phyloP scores from a whole-genome alignment of 2,888 invertebrate genomes.

The Rotaria macrura region DNA sequence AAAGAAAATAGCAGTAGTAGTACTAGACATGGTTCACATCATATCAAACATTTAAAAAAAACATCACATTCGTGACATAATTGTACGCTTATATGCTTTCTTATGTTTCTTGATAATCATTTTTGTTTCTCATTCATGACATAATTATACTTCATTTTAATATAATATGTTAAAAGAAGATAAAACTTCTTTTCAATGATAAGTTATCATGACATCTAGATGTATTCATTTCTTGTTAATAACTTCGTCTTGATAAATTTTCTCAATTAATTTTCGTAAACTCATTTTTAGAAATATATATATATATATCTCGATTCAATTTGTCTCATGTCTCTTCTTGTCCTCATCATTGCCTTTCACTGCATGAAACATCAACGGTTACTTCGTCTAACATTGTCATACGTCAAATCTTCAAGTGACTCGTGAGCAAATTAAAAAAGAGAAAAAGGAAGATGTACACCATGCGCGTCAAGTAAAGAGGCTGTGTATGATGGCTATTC shows the following conservation, averaged over 20 bases:
- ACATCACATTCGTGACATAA: no score
- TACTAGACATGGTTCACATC: no score
- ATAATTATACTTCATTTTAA: no score
- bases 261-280: not conserved
- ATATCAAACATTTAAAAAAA: no score
- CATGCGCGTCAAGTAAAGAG: not conserved
- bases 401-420: not conserved
- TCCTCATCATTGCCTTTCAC: not conserved
- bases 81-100: no score
- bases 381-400: not conserved
- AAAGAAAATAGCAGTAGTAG: no score
- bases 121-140: no score
- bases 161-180: no score
- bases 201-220: not conserved
- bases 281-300: not conserved
- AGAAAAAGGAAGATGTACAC: not conserved
- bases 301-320: not conserved
- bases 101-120: no score
- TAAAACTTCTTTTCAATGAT: no score
- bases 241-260: not conserved
- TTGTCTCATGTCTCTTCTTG: not conserved
- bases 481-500: not conserved
- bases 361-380: not conserved
- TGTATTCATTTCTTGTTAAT: not conserved
- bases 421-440: constrained; percentile 5